These are phyloP conservation scores for Chaetogeoica ovagalla DNA, from an alignment of 2,888 invertebrate genomes.

Conservation along the genomic window DNA sequence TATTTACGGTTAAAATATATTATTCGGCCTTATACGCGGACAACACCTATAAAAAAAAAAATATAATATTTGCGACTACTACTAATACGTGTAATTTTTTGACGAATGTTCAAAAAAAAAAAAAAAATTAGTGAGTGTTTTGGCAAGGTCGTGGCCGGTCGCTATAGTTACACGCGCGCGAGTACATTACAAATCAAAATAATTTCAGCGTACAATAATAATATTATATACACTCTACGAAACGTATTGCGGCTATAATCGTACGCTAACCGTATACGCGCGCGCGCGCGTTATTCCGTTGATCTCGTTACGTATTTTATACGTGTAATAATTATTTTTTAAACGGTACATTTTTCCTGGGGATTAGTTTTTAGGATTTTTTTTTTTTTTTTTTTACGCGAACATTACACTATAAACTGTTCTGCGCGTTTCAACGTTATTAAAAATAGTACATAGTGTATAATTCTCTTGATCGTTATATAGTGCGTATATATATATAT, in stretches of 20 bases:
- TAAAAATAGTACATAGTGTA: not conserved
- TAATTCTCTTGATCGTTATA: not conserved
- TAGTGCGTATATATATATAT: too few species aligned
- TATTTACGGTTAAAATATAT: constrained; percentile 24
- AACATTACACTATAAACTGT: not conserved
- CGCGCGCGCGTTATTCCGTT: too few species aligned
- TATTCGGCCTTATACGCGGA: not conserved
- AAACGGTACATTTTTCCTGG: too few species aligned
- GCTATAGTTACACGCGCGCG: constrained; percentile 30
- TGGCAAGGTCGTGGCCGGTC: constrained; percentile 37
- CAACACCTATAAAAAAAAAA: constrained; percentile 39
- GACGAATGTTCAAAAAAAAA: too few species aligned
- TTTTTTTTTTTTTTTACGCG: not conserved
- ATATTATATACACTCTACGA: constrained; percentile 14
- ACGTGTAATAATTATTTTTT: not conserved
- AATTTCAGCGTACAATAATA: constrained; percentile 21
- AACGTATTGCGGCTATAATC: constrained; percentile 32
- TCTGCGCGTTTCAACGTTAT: not conserved
- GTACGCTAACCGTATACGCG: constrained; percentile 8
- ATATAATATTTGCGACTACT: constrained; percentile 44
- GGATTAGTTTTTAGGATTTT: not conserved
- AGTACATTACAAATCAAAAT: constrained; percentile 50
- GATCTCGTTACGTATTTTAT: not conserved
- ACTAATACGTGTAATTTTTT: constrained; percentile 28
- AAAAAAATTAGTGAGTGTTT: constrained; percentile 46